Evolutionary conservation across 2,797 vertebrate species (phyloP).

Genomic region (Intellagama lesueurii): DNA sequence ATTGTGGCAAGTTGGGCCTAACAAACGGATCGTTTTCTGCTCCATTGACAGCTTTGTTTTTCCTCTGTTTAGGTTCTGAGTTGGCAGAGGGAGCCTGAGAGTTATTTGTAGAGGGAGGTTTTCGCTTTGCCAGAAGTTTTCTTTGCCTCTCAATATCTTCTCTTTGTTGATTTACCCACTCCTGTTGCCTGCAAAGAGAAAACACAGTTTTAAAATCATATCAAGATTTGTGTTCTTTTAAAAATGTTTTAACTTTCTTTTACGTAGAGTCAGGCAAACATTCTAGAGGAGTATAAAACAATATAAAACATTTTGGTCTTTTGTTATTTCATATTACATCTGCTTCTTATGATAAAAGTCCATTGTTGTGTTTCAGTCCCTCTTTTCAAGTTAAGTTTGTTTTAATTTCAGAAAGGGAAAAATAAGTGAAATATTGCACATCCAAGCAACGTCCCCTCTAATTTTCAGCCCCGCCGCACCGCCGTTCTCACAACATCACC

Average conservation of each 20-base stretch:
- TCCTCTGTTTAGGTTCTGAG: slow-evolving; percentile 98
- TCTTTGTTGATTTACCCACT: slow-evolving; percentile 97
- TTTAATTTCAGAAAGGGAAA: background rate
- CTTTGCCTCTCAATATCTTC: slow-evolving; percentile 99
- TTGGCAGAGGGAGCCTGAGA: slow-evolving; percentile 94
- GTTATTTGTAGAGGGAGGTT: slow-evolving; percentile 93
- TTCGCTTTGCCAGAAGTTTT: slow-evolving; percentile 96
- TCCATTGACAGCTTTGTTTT: slow-evolving; percentile 98
- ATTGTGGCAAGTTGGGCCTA: slow-evolving; percentile 97
- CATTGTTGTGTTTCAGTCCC: background rate
- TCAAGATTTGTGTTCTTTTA: slow-evolving; percentile 27
- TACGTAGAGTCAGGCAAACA: background rate
- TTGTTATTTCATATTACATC: background rate
- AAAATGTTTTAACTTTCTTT: background rate
- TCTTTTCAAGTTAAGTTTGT: background rate
- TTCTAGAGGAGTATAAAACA: background rate
- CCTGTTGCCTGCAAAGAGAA: slow-evolving; percentile 89
- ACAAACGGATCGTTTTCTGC: slow-evolving; percentile 97
- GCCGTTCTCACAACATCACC: no score
- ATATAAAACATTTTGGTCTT: background rate
- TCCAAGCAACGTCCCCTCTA: no score
- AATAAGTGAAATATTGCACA: background rate
- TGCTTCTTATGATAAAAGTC: background rate
- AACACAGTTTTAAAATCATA: slow-evolving; percentile 64
- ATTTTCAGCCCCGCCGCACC: no score